phyloP scores from a whole-genome alignment of 30 jellyfish, hydroid and myxozoan genomes.

The Turritopsis rubra region DNA sequence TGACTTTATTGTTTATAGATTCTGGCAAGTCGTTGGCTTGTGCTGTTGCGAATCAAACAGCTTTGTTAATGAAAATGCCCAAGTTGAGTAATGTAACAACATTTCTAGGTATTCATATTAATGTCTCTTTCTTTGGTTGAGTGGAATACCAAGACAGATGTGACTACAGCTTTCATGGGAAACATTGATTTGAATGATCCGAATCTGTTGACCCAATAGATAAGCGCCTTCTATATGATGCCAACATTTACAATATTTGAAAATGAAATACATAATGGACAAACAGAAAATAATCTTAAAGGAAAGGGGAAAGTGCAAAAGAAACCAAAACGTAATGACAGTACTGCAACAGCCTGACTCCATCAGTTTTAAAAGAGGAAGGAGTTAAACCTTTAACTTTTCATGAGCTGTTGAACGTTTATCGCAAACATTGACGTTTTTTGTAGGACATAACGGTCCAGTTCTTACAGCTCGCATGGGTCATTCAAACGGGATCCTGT shows the following conservation, averaged over 20 bases:
- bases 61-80: conserved; percentile 44
- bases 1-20: conserved; percentile 24
- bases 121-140: background rate
- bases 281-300: too few relatives aligned
- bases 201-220: too few relatives aligned
- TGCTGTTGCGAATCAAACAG: conserved; percentile 68
- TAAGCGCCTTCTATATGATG: too few relatives aligned
- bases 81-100: conserved; percentile 39
- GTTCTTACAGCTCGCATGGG: conserved; percentile 53
- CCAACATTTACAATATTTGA: too few relatives aligned
- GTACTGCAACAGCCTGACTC: too few relatives aligned
- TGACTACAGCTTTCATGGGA: too few relatives aligned
- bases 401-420: too few relatives aligned
- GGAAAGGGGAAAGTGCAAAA: too few relatives aligned
- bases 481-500: conserved; percentile 38
- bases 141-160: background rate
- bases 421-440: too few relatives aligned
- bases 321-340: too few relatives aligned
- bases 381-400: background rate
- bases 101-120: conserved; percentile 63
- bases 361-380: too few relatives aligned
- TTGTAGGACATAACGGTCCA: conserved; percentile 66
- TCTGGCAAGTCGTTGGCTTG: conserved; percentile 75
- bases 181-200: background rate
- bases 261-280: too few relatives aligned